Base-by-base conservation (phyloP, 2,888 invertebrate genomes). In the Zygogramma bicolorata region DNA sequence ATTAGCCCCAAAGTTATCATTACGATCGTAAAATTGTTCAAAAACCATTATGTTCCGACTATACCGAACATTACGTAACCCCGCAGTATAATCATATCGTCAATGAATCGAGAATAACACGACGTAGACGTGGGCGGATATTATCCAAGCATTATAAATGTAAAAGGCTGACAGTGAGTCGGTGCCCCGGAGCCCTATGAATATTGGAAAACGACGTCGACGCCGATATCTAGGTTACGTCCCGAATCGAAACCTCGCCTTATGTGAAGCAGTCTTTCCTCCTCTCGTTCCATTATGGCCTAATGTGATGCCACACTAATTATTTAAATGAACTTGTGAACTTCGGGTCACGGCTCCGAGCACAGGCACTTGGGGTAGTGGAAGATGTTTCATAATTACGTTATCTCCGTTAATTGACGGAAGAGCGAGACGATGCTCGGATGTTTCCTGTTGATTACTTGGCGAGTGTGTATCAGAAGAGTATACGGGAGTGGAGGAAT, bases 251-350 rank as follows among this genome's bases (percentile, higher is more conserved):
- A 53, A 27, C 25, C 27, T 13, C 53, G 27, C 13, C 20, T 18
- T 20, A 22, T 53, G 13, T 53, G 13, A 25, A 53, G n/a, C 27
- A n/a, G n/a, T 53, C 53, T 27, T 27, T 53, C 53, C 25, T n/a
- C 53, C 53, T 25, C 53, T 53, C 15, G 58, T 38, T 46, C 71
- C 49, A 68, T 71, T 62, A 68, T 46, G 58, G 34, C 60, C 58
- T 59, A 31, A 70, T 49, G 66, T 65, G 53, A 70, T 65, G 67
- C 40, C 68, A 57, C 63, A 63, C 67, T 71, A 63, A 71, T 68
- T 71, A 68, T 68, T 71, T 53, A 58, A 68, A 71, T 58, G 62
- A 71, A 71, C 58, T 59, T 25, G 42, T 57, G 34, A 46, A 40
- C 67, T 40, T 59, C 22, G 29, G 58, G 22, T 29, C 27, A 27